Percentiles rank a stretch among this genome's conserved stretches.
Evolutionary conservation across 2,888 invertebrate genomes (phyloP).

Genomic region (Sphaerophoria rueppellii): DNA sequence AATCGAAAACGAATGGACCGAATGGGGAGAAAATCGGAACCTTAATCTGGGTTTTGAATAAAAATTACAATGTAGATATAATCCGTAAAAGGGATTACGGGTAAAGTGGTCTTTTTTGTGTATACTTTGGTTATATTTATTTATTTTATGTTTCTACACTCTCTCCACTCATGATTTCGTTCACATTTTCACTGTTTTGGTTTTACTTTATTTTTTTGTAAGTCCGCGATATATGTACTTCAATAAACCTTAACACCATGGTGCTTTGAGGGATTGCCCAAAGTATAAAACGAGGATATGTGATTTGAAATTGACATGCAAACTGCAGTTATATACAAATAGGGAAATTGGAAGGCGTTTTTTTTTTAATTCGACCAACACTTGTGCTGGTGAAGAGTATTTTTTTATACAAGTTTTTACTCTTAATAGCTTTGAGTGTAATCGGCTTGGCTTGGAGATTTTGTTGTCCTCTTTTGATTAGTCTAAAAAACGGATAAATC

Average conservation of each 20-base stretch:
- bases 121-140: constrained; percentile 6
- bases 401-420: too few species aligned
- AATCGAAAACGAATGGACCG: not conserved
- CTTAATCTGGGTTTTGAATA: constrained; percentile 47
- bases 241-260: constrained; percentile 28
- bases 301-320: constrained; percentile 24
- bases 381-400: too few species aligned
- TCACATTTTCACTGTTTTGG: not conserved
- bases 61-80: constrained; percentile 56
- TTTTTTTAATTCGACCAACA: not conserved
- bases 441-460: too few species aligned
- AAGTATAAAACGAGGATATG: constrained; percentile 4
- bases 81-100: constrained; percentile 39
- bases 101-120: constrained; percentile 39
- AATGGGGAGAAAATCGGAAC: constrained; percentile 27
- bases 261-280: constrained; percentile 36
- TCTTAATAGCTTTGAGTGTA: too few species aligned
- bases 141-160: not conserved
- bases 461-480: too few species aligned
- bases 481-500: too few species aligned
- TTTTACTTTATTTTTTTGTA: constrained; percentile 8
- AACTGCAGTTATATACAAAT: not conserved
- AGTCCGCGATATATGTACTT: not conserved
- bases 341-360: not conserved
- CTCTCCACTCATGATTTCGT: too few species aligned